These are phyloP conservation scores for Aradus depressus DNA, from an alignment of 2,888 invertebrate species.

Conservation along the genomic window DNA sequence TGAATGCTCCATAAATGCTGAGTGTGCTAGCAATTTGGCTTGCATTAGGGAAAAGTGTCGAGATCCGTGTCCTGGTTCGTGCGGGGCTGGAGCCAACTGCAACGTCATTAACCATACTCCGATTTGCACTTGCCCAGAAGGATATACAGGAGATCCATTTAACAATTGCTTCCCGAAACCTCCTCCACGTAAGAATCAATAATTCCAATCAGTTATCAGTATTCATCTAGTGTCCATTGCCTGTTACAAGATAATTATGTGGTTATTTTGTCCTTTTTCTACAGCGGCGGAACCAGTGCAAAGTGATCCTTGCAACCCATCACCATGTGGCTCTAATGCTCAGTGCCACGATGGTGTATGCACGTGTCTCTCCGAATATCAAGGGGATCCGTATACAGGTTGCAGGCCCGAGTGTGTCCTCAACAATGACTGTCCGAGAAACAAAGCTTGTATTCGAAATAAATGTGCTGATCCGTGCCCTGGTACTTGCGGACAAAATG, in stretches of 20 bases:
- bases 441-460: slow-evolving; percentile 43
- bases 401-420: slow-evolving; percentile 63
- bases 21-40: slow-evolving; percentile 62
- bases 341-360: slow-evolving; percentile 54
- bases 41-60: slow-evolving; percentile 64
- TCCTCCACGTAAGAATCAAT: slow-evolving; percentile 16
- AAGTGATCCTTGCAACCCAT: slow-evolving; percentile 54
- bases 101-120: slow-evolving; percentile 47
- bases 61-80: slow-evolving; percentile 68
- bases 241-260: not conserved
- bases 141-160: slow-evolving; percentile 38
- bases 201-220: slow-evolving; percentile 36
- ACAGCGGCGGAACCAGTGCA: slow-evolving; percentile 34
- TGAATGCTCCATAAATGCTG: slow-evolving; percentile 75
- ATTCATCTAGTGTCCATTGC: slow-evolving; percentile 31
- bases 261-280: slow-evolving; percentile 1
- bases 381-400: slow-evolving; percentile 56
- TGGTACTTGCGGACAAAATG: slow-evolving; percentile 44
- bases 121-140: slow-evolving; percentile 37
- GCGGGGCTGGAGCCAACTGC: slow-evolving; percentile 61
- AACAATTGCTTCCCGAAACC: slow-evolving; percentile 58
- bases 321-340: slow-evolving; percentile 63
- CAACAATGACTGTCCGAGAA: slow-evolving; percentile 53
- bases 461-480: slow-evolving; percentile 48
- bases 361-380: slow-evolving; percentile 51